Evolutionary conservation across 1,140 invertebrate genomes (phyloP).

Genomic region (Mya arenaria): DNA sequence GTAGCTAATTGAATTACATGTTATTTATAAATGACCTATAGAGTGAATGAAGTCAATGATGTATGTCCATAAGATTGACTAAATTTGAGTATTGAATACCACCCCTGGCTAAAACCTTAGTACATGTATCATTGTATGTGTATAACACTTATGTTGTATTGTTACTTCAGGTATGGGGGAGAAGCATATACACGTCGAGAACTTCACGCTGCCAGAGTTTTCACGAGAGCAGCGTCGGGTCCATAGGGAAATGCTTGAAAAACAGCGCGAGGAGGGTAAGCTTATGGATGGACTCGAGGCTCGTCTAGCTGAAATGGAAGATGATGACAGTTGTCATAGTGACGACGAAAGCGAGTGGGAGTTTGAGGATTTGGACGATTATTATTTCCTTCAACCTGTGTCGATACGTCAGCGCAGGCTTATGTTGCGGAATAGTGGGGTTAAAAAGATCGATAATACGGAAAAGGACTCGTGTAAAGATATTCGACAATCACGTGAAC

Average conservation of each 20-base stretch:
- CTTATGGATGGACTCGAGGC: conserved; percentile 62
- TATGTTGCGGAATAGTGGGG: conserved; percentile 92
- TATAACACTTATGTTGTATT: too few species aligned
- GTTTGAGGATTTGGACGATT: conserved; percentile 87
- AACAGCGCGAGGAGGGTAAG: conserved; percentile 86
- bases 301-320: conserved; percentile 60
- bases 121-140: too few species aligned
- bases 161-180: conserved; percentile 88
- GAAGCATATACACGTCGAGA: conserved; percentile 89
- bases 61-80: too few species aligned
- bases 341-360: conserved; percentile 72
- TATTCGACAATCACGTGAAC: conserved; percentile 93
- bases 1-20: too few species aligned
- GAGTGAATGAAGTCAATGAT: too few species aligned
- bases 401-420: conserved; percentile 94
- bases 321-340: conserved; percentile 66
- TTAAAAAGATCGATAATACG: conserved; percentile 94
- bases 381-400: conserved; percentile 95
- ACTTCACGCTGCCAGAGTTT: conserved; percentile 91
- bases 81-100: too few species aligned
- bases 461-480: conserved; percentile 97
- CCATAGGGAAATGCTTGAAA: conserved; percentile 91
- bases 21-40: too few species aligned
- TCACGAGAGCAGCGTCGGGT: conserved; percentile 92
- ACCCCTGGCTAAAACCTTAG: too few species aligned